Conservation (phyloP, 2,113 vertebrate species). For the Chamaetylas fuelleborni region DNA sequence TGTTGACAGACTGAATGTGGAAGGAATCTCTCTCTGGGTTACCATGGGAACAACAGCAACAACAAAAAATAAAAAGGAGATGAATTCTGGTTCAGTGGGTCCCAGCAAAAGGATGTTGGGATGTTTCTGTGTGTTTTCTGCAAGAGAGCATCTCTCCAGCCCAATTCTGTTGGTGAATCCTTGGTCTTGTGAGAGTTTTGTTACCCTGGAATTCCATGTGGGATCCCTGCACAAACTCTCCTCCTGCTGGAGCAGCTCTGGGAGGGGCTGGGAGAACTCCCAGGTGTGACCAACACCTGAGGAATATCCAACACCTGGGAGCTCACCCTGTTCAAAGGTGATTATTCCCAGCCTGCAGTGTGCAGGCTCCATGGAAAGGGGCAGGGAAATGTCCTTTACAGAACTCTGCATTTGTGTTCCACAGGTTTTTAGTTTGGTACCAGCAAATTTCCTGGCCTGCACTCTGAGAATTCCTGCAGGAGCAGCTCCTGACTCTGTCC, state of each 20-base stretch:
- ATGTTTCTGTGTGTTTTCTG: no score
- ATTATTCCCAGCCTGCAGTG: fast-evolving
- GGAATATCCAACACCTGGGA: no score
- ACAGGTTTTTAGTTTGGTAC: fast-evolving
- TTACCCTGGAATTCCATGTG: not conserved
- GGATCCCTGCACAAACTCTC: not conserved
- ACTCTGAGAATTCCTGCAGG: no score
- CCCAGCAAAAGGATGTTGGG: not conserved
- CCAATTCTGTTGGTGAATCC: not conserved
- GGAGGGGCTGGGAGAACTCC: no score
- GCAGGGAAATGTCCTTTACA: not conserved
- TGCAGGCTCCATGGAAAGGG: fast-evolving
- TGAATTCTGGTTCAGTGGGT: slow-evolving; percentile 49
- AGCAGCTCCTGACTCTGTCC: not conserved
- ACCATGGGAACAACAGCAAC: slow-evolving; percentile 24
- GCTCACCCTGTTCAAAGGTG: not conserved
- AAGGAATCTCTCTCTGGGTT: slow-evolving; percentile 11
- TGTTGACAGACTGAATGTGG: slow-evolving; percentile 43
- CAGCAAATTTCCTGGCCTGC: not conserved
- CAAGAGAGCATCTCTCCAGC: not conserved
- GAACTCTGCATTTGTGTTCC: not conserved
- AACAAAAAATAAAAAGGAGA: not conserved
- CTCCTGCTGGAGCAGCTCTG: not conserved
- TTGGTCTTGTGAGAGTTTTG: not conserved
- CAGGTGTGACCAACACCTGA: not conserved